A percentile compares a stretch with the other conserved stretches of the same genome.
Conservation (phyloP, 2,888 invertebrate species). For the Alcis repandata region DNA sequence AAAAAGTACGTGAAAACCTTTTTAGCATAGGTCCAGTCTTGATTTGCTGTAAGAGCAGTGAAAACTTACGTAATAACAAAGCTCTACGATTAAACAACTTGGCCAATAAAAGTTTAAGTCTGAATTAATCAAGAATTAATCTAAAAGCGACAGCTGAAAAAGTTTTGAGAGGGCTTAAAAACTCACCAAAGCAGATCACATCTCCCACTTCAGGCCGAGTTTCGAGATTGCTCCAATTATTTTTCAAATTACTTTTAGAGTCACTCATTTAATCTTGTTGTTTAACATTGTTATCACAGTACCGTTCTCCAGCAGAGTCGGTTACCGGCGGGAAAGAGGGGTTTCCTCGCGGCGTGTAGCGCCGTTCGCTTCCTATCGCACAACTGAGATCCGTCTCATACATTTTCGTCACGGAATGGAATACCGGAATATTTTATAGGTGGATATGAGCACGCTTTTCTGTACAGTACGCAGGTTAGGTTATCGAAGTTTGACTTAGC, state of each 20-base stretch:
- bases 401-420: slow-evolving; percentile 37
- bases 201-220: slow-evolving; percentile 6
- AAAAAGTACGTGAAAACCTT: too few species aligned
- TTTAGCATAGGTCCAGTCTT: too few species aligned
- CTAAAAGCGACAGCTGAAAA: slow-evolving; percentile 6
- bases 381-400: slow-evolving; percentile 41
- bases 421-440: slow-evolving; percentile 6
- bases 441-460: slow-evolving; percentile 16
- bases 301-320: neutral
- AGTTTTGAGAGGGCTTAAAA: slow-evolving; percentile 13
- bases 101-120: neutral
- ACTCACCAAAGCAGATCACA: slow-evolving; percentile 22
- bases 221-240: neutral
- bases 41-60: neutral
- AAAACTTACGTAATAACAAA: neutral
- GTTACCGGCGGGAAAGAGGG: slow-evolving; percentile 7
- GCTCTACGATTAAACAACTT: slow-evolving; percentile 4
- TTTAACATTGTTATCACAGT: slow-evolving; percentile 8
- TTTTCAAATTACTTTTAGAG: neutral
- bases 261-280: neutral
- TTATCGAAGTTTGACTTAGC: slow-evolving; percentile 16
- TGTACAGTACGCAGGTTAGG: neutral
- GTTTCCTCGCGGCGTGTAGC: slow-evolving; percentile 26
- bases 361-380: slow-evolving; percentile 31
- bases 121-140: slow-evolving; percentile 4